A percentile compares a stretch with the other conserved stretches of the same genome.
Evolutionary conservation across 1,140 invertebrate species (phyloP).

Genomic region (Teleopsis dalmanni): DNA sequence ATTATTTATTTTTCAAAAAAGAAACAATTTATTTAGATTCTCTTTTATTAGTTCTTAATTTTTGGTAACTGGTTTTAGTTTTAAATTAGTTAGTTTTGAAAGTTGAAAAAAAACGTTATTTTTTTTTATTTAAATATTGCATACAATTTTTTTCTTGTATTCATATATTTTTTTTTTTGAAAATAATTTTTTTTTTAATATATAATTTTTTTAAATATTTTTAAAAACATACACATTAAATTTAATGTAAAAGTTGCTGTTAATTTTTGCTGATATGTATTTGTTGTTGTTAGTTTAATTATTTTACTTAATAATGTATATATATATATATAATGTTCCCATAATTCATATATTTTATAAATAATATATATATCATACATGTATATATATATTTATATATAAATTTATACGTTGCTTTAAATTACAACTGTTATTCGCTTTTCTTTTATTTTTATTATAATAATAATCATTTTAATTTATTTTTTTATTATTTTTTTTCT

Average conservation of each 20-base stretch:
- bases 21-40: neutral
- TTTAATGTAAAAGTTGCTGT: constrained; percentile 21
- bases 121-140: constrained; percentile 1
- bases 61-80: too few species aligned
- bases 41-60: too few species aligned
- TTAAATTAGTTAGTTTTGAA: too few species aligned
- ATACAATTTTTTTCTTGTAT: neutral
- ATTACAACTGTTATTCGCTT: too few species aligned
- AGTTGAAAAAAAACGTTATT: too few species aligned
- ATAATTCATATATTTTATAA: constrained; percentile 35
- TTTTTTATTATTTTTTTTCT: constrained; percentile 6
- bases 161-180: constrained; percentile 6
- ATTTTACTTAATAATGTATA: constrained; percentile 10
- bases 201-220: neutral
- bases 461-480: constrained; percentile 8
- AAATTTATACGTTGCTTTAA: too few species aligned
- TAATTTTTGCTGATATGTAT: constrained; percentile 38
- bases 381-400: too few species aligned
- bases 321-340: constrained; percentile 30
- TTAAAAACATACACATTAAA: constrained; percentile 4
- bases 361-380: neutral
- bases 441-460: neutral
- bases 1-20: neutral
- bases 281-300: constrained; percentile 24
- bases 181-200: neutral